A percentile compares a stretch with the other conserved stretches of the same genome.
Conservation (phyloP, 2,797 vertebrate genomes). For the Cetoscarus ocellatus region DNA sequence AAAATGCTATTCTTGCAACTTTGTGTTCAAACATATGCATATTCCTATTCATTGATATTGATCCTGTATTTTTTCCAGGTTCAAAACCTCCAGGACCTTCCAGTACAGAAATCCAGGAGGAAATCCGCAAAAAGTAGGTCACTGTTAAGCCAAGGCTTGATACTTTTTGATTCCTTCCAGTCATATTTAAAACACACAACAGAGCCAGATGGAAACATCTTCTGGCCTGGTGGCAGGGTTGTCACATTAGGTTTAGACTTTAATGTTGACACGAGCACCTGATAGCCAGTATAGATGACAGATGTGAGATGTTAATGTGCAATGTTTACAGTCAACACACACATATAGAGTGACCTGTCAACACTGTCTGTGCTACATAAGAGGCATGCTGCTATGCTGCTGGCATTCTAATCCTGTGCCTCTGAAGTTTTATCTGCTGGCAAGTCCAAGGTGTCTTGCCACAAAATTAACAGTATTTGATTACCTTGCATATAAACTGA, state of each 20-base stretch:
- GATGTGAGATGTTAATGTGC: constrained; percentile 15
- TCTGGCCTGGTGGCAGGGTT: too few relatives aligned
- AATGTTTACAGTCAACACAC: constrained; percentile 15
- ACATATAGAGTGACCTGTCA: constrained; percentile 33
- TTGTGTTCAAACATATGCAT: not conserved
- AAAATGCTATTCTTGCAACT: not conserved
- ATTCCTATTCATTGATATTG: constrained; percentile 4
- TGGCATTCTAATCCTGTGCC: constrained; percentile 26
- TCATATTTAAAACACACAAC: not conserved
- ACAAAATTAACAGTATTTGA: not conserved
- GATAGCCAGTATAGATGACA: constrained; percentile 9
- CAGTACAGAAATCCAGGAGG: constrained; percentile 74
- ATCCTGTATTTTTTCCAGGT: constrained; percentile 50
- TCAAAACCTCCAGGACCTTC: constrained; percentile 62
- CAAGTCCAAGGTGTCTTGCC: not conserved
- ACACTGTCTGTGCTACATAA: constrained; percentile 21
- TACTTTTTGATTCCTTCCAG: not conserved
- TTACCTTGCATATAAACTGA: not conserved
- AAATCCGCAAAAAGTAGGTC: constrained; percentile 80
- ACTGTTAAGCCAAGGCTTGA: constrained; percentile 3
- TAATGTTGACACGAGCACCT: constrained; percentile 6
- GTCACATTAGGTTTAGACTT: not conserved
- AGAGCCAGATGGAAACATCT: too few relatives aligned
- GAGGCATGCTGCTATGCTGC: constrained; percentile 29
- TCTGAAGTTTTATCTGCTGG: constrained; percentile 17